Conservation (phyloP, 2,797 vertebrate genomes). For the Lacerta bilineata region DNA sequence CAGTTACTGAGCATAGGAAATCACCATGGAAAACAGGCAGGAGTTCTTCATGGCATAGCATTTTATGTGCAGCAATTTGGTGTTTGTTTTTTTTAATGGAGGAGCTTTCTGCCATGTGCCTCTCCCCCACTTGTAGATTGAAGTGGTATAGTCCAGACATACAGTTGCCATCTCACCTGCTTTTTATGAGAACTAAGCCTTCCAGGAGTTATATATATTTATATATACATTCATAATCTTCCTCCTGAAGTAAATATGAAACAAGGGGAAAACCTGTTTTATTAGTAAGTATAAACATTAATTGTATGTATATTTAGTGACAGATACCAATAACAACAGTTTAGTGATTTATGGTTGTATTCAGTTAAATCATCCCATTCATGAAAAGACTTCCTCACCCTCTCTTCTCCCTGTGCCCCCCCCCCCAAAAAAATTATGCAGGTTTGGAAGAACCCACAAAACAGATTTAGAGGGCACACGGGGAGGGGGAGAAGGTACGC, state of each 20-base stretch:
- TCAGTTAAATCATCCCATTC: not conserved
- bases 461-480: too few species aligned
- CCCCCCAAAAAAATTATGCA: too few species aligned
- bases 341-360: not conserved
- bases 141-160: not conserved
- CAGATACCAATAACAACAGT: too few species aligned
- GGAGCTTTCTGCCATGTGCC: not conserved
- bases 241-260: constrained; percentile 35
- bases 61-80: not conserved
- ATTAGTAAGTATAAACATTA: constrained; percentile 2
- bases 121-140: not conserved
- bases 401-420: too few species aligned
- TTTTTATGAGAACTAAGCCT: constrained; percentile 12
- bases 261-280: constrained; percentile 36
- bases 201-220: constrained; percentile 21
- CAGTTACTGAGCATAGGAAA: not conserved
- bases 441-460: too few species aligned
- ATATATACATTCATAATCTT: constrained; percentile 29
- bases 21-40: not conserved
- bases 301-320: not conserved
- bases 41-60: not conserved
- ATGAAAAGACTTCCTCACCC: too few species aligned
- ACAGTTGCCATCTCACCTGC: not conserved
- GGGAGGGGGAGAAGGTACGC: too few species aligned
- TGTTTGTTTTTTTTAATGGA: not conserved